Base-by-base conservation (phyloP, 2,888 invertebrate genomes). In the Hyalella azteca region DNA sequence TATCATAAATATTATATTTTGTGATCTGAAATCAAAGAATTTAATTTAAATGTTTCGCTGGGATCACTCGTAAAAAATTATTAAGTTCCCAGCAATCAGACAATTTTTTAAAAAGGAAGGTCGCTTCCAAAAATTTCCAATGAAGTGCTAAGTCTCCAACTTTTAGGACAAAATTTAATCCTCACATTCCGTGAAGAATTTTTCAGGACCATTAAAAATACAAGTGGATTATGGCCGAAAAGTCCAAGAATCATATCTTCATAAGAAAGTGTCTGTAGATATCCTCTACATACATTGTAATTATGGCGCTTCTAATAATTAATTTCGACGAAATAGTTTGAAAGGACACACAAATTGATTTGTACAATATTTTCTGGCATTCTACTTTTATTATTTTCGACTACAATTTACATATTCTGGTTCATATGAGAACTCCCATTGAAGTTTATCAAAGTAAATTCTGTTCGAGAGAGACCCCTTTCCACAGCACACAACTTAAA, bases 321-420 rank as follows among this genome's bases (percentile, higher is more conserved):
- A 4, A 7, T 54, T 22, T 22, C 5, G 5, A 26, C 26, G 26
- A 4, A 54, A 54, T 13, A 0, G 26, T 54, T 22, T 54, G 7
- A 54, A 54, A 54, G 54, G 54, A 54, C 54, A 54, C 54, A 54
- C 54, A 54, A 54, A 54, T 54, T 54, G 54, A 26, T 29, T 26
- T 54, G 13, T 54, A 22, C 54, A 54, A 29, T 29, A 66, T 29
- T n/a, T 66, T 66, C 66, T 66, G 66, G 66, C 66, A 66, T 66
- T 66, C 66, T 66, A 66, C 36, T 36, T 66, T 66, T 66, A 66
- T 66, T 66, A 66, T 66, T 66, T 66, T 36, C 36, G 66, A 36
- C 66, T 66, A 66, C 66, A 66, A 66, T 66, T 66, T 66, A 66
- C 66, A 66, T 66, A 66, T 66, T 66, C 66, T 36, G 19, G 22